These are phyloP conservation scores for Cryptotermes secundus DNA, from an alignment of 1,140 invertebrate species.

Conservation along the genomic window DNA sequence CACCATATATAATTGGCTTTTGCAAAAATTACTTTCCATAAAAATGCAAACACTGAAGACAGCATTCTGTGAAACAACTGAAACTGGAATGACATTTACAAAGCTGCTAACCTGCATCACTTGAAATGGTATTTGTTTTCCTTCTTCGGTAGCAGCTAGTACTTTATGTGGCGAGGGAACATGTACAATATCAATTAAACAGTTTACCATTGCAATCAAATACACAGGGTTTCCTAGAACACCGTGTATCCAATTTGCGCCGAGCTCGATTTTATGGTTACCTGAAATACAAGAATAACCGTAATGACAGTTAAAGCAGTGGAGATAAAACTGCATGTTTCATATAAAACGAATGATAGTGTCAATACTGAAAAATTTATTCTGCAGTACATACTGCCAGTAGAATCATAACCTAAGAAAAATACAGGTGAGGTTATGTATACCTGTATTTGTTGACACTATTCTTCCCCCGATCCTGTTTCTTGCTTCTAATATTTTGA, in stretches of 20 bases:
- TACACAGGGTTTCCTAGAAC: conserved; percentile 83
- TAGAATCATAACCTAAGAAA: background rate
- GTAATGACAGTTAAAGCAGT: background rate
- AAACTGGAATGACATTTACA: no score
- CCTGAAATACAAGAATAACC: conserved; percentile 47
- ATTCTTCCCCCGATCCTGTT: conserved; percentile 79
- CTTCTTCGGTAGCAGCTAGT: conserved; percentile 81
- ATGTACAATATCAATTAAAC: conserved; percentile 78
- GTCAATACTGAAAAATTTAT: conserved; percentile 18
- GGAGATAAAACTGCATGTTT: background rate
- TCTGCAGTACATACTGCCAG: background rate
- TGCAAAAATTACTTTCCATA: no score
- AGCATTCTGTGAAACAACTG: no score
- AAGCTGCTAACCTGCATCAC: conserved; percentile 59
- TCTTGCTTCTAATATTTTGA: conserved; percentile 77
- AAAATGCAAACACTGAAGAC: no score
- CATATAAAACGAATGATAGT: background rate
- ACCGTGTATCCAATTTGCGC: conserved; percentile 93
- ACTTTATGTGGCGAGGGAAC: conserved; percentile 82
- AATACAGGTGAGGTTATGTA: conserved; percentile 35
- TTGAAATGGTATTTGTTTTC: conserved; percentile 78
- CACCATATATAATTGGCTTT: no score
- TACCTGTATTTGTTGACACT: conserved; percentile 70
- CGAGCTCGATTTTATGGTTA: conserved; percentile 70
- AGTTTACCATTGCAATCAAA: conserved; percentile 79